Evolutionary conservation across 2,113 vertebrate species (phyloP), one percentile per base, ranked within the genome.

Genomic region (Paralichthys olivaceus): DNA sequence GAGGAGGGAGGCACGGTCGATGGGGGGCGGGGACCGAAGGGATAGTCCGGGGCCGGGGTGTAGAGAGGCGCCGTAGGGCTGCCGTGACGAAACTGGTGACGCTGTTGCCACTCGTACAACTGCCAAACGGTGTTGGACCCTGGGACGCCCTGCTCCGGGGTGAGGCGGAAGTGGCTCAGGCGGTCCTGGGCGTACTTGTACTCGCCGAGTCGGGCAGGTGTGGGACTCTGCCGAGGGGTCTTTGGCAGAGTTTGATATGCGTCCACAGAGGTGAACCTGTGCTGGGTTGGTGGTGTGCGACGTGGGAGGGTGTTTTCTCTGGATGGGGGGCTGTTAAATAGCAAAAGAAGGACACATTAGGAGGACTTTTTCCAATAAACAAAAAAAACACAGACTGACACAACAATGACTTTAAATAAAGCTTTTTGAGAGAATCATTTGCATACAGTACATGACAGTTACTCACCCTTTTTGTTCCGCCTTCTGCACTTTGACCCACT

Each of bases 131-230:
- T 96, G 79, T 90, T 95, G 0, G 96, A 93, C 9, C 95, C 72
- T 0, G 58, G 26, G 26, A 91, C 94, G 0, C 92, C 94, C 59
- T 63, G 86, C 25, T 91, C 95, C 1, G 93, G 95, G 0, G 94
- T 94, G 91, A 98, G 96, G 84, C 95, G 96, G 92, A 97, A 94
- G 92, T 98, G 97, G 90, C 95, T 97, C 47, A 98, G 93, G 2
- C 97, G 96, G 89, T 99, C 97, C 77, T 98, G 97, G 0, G 97
- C 97, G 0, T 99, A 98, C 82, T 97, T 98, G 90, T 99, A 99
- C 92, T 99, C 97, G 7, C 97, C 95, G 0, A 94, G 91, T 34
- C 95, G 95, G 45, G 90, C 77, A 0, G 92, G 92, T 0, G 94
- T 91, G 3, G 96, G 96, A 73, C 95, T 94, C 70, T 95, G 95